Conservation (phyloP, 2,888 invertebrate species). For the Boloria euphrosyne region DNA sequence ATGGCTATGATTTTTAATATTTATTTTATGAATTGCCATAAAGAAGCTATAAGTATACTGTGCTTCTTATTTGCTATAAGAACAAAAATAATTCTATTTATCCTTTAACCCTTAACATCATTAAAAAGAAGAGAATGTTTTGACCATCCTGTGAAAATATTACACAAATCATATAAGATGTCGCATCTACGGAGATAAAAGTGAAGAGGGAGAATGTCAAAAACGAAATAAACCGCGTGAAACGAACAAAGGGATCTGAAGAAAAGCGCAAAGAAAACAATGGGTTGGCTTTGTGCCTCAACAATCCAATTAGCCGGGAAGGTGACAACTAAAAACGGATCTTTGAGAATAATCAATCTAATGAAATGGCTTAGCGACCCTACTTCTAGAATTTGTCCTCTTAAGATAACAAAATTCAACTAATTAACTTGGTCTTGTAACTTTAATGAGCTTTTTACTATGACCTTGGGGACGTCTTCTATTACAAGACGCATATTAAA, state of each 20-base stretch:
- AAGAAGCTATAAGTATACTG: too few species aligned
- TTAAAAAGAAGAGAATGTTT: too few species aligned
- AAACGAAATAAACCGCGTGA: slow-evolving; percentile 3
- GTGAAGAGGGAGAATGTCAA: neutral
- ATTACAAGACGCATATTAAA: too few species aligned
- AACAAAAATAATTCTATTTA: too few species aligned
- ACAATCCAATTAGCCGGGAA: slow-evolving; percentile 42
- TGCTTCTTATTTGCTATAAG: too few species aligned
- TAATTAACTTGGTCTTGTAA: neutral
- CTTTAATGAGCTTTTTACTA: too few species aligned
- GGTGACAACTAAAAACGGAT: slow-evolving; percentile 33
- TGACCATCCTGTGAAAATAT: neutral
- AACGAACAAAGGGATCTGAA: neutral
- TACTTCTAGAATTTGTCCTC: slow-evolving; percentile 5
- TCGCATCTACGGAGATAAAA: neutral
- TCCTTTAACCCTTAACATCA: too few species aligned
- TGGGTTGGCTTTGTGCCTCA: slow-evolving; percentile 36
- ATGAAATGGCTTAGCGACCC: slow-evolving; percentile 17
- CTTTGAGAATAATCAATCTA: slow-evolving; percentile 18
- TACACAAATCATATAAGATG: neutral
- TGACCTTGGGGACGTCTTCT: too few species aligned
- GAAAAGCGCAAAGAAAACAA: slow-evolving; percentile 33
- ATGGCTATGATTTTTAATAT: too few species aligned
- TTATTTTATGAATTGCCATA: too few species aligned
- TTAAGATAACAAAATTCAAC: neutral